phyloP scores from a whole-genome alignment of 92 coral and sea anemone genomes.

The Bergia sp. region DNA sequence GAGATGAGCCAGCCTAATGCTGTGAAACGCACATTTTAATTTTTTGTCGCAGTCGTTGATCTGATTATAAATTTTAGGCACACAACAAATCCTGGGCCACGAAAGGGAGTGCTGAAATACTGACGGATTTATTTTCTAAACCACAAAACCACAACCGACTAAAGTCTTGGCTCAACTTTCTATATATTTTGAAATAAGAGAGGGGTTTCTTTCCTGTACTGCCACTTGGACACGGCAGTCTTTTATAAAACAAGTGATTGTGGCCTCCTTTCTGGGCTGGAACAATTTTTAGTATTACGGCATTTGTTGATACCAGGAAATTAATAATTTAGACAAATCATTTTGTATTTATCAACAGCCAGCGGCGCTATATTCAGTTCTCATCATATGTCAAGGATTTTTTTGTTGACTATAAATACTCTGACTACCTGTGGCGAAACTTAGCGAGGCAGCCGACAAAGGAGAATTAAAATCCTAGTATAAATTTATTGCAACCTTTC shows the following conservation, averaged over 20 bases:
- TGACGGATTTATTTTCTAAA: not conserved
- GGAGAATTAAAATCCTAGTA: not conserved
- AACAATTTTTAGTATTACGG: not conserved
- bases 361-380: not conserved
- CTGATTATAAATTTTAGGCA: slow-evolving; percentile 12
- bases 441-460: not conserved
- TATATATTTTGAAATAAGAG: not conserved
- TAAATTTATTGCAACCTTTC: slow-evolving; percentile 1
- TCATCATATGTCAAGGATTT: not conserved
- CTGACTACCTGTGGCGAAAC: slow-evolving; percentile 5
- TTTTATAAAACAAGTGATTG: not conserved
- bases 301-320: slow-evolving; percentile 35
- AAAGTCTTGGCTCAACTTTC: not conserved
- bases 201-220: not conserved
- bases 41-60: slow-evolving; percentile 27
- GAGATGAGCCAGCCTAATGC: not conserved
- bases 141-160: slow-evolving; percentile 7
- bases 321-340: slow-evolving; percentile 6
- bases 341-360: not conserved
- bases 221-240: not conserved
- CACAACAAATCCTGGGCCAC: not conserved
- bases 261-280: not conserved
- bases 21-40: not conserved
- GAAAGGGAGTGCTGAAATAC: slow-evolving; percentile 1
- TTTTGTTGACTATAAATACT: slow-evolving; percentile 11